Percentiles rank a stretch among this genome's conserved stretches.
Evolutionary conservation across 1,140 invertebrate genomes (phyloP).

Genomic region (Holcopasites calliopsidis): DNA sequence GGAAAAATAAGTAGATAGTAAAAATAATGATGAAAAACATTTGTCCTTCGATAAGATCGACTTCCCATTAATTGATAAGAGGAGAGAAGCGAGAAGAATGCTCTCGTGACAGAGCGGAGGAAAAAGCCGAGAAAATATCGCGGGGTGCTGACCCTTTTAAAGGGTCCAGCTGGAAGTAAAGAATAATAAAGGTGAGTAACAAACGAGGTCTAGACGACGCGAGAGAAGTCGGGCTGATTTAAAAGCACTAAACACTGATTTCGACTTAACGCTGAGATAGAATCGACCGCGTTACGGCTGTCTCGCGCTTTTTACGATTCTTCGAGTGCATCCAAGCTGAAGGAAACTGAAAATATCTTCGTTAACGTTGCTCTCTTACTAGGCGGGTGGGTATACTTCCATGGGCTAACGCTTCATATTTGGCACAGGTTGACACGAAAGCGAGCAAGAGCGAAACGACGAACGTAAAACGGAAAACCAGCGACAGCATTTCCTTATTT

Average conservation of each 20-base stretch:
- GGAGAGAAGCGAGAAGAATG: too few species aligned
- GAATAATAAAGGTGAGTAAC: conserved; percentile 49
- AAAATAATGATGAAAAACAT: too few species aligned
- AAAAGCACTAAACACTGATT: conserved; percentile 75
- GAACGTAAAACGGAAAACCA: too few species aligned
- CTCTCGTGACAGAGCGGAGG: neutral
- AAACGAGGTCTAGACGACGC: conserved; percentile 10
- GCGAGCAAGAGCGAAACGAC: too few species aligned
- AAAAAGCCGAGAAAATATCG: neutral
- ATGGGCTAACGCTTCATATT: too few species aligned
- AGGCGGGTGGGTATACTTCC: too few species aligned
- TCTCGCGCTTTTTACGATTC: neutral
- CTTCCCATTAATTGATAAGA: too few species aligned
- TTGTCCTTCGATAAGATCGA: too few species aligned
- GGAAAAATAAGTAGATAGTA: too few species aligned
- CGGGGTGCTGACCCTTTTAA: neutral
- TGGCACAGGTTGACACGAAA: too few species aligned
- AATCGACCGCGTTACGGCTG: conserved; percentile 38
- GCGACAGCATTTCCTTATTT: too few species aligned
- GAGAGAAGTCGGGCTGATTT: conserved; percentile 59
- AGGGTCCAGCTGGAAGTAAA: conserved; percentile 39
- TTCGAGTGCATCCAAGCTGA: neutral
- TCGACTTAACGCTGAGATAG: conserved; percentile 71
- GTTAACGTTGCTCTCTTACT: neutral
- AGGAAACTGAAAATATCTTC: neutral